Conservation (phyloP, 2,113 vertebrate species). For the Labrus mixtus region DNA sequence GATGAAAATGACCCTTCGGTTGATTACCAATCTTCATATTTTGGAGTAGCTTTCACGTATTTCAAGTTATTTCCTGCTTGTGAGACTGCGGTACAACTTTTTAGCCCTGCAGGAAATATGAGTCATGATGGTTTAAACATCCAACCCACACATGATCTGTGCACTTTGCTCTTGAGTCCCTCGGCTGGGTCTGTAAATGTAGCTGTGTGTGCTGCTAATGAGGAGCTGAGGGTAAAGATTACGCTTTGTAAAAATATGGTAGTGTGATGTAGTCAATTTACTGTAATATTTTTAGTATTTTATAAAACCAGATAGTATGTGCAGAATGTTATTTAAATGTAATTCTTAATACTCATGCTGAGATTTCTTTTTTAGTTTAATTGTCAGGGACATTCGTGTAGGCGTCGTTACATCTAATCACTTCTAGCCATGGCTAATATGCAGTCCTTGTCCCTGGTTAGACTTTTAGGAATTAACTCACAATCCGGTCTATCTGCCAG, state of each 20-base stretch:
- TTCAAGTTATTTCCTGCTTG: neutral
- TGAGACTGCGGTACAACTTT: neutral
- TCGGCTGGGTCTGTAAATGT: neutral
- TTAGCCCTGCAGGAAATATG: neutral
- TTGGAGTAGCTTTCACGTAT: neutral
- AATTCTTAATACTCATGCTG: too few relatives aligned
- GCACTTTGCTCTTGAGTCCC: neutral
- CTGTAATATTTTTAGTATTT: neutral
- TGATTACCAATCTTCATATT: neutral
- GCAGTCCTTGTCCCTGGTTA: too few relatives aligned
- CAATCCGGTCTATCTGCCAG: too few relatives aligned
- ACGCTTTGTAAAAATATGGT: too few relatives aligned
- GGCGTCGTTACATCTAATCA: too few relatives aligned
- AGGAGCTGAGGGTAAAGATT: neutral
- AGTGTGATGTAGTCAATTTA: neutral
- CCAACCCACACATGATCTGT: neutral
- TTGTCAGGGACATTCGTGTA: too few relatives aligned
- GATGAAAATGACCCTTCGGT: too few relatives aligned
- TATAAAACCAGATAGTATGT: too few relatives aligned
- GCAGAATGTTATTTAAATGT: too few relatives aligned
- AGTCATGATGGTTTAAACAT: neutral
- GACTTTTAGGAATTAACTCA: too few relatives aligned
- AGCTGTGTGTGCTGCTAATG: neutral
- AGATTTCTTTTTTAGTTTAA: too few relatives aligned
- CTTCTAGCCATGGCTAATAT: too few relatives aligned